Percentiles rank a stretch among this genome's conserved stretches.
These are phyloP conservation scores for Xestoiulus laeticollis DNA, from an alignment of 2,888 invertebrate species.

Conservation along the genomic window DNA sequence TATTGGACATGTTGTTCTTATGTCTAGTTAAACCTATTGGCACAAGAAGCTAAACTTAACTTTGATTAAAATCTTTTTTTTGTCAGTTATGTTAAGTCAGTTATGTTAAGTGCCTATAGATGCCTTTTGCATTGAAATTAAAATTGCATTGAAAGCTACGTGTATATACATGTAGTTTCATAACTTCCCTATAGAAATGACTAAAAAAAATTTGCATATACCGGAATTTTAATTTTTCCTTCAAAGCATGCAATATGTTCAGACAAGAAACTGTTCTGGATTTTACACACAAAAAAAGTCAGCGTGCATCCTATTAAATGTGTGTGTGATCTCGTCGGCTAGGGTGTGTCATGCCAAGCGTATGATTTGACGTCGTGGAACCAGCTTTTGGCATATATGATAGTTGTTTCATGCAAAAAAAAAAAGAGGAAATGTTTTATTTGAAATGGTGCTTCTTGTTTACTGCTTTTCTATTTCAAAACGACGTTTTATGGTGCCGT, in stretches of 20 bases:
- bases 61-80: too few species aligned
- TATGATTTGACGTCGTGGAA: not conserved
- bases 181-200: not conserved
- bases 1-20: not conserved
- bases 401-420: conserved; percentile 14
- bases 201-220: not conserved
- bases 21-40: too few species aligned
- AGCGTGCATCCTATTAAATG: not conserved
- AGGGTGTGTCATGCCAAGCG: conserved; percentile 30
- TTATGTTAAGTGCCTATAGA: too few species aligned
- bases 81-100: too few species aligned
- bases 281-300: not conserved
- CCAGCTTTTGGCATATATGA: conserved; percentile 20
- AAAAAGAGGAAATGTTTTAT: conserved; percentile 4
- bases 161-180: not conserved
- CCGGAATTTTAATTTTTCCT: too few species aligned
- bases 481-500: conserved; percentile 3
- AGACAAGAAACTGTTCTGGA: not conserved
- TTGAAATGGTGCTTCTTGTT: conserved; percentile 9
- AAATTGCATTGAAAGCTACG: too few species aligned
- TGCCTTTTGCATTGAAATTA: too few species aligned
- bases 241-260: not conserved
- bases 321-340: not conserved
- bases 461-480: conserved; percentile 36
- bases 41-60: too few species aligned